Evolutionary conservation across 2,888 invertebrate species (phyloP).

Genomic region (Tetranychus piercei): DNA sequence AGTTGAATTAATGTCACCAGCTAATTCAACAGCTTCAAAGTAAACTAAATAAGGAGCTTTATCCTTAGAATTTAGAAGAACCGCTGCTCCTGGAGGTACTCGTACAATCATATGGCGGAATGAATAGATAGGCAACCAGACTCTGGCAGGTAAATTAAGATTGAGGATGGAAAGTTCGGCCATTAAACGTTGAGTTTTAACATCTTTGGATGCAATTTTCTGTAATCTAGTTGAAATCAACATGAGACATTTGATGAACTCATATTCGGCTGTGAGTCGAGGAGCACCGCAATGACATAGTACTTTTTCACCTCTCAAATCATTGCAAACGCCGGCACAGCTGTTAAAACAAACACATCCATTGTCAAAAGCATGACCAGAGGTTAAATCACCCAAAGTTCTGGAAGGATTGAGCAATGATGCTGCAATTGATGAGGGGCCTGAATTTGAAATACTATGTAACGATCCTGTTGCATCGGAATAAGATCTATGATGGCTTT

Average conservation of each 20-base stretch:
- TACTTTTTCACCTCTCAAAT: conserved; percentile 43
- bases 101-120: conserved; percentile 79
- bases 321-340: conserved; percentile 57
- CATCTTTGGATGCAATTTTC: conserved; percentile 64
- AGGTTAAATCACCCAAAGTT: conserved; percentile 63
- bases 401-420: conserved; percentile 12
- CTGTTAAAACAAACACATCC: conserved; percentile 81
- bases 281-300: conserved; percentile 59
- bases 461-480: conserved; percentile 48
- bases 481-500: conserved; percentile 61
- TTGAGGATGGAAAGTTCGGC: conserved; percentile 84
- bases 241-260: conserved; percentile 68
- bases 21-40: conserved; percentile 70
- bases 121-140: conserved; percentile 86
- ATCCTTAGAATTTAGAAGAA: conserved; percentile 95
- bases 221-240: conserved; percentile 63
- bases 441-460: background rate
- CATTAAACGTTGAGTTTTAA: conserved; percentile 62
- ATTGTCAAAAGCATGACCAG: conserved; percentile 88
- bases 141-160: conserved; percentile 86
- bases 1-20: conserved; percentile 55
- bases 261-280: conserved; percentile 58
- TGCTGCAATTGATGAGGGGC: background rate
- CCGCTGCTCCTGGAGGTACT: conserved; percentile 89
- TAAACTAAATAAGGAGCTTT: conserved; percentile 97